Evolutionary conservation across 2,797 vertebrate genomes (phyloP), one percentile per base, ranked within the genome.

Genomic region (Morelia viridis): DNA sequence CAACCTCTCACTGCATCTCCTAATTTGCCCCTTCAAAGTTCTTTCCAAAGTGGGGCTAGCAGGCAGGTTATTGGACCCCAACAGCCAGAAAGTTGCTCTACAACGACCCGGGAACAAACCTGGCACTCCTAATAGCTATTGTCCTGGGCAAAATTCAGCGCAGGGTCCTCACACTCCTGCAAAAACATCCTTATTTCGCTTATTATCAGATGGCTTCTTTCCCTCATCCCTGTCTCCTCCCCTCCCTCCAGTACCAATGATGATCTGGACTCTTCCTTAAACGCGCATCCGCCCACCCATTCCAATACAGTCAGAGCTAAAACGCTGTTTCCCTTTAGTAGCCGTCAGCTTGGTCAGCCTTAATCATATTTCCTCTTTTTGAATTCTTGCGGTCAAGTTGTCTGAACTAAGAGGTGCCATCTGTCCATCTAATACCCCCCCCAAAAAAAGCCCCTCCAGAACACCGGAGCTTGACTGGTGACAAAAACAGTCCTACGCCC

Each of bases 291-390:
- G 19, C 71, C 71, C 71, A 46, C 31, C 87, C 46, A 76, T 91
- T 90, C 90, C 61, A 28, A n/a, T 50, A 60, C 91, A 1, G 53
- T 53, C 80, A 22, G 60, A 46, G 15, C 35, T 10, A 61, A 93
- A 93, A 95, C 60, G 41, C 89, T 22, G 95, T 95, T n/a, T 96
- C 93, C 92, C 86, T 90, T 84, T 41, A 89, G 85, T 90, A 91
- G 91, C 91, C 31, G 92, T 93, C 89, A 91, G 96, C 90, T 85
- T 89, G 92, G 95, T 94, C 93, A 62, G 93, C 93, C 95, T 95
- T 93, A 87, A 41, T 92, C 71, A 15, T 87, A 89, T 89, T 68
- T 90, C 92, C 93, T 95, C 94, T 95, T 89, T 88, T 94, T 91
- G 94, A 92, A 92, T 92, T 90, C 84, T 87, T 89, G 53, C 93